Evolutionary conservation across 30 jellyfish, hydroid and myxozoan genomes (phyloP).

Genomic region (Sanderia malayensis): DNA sequence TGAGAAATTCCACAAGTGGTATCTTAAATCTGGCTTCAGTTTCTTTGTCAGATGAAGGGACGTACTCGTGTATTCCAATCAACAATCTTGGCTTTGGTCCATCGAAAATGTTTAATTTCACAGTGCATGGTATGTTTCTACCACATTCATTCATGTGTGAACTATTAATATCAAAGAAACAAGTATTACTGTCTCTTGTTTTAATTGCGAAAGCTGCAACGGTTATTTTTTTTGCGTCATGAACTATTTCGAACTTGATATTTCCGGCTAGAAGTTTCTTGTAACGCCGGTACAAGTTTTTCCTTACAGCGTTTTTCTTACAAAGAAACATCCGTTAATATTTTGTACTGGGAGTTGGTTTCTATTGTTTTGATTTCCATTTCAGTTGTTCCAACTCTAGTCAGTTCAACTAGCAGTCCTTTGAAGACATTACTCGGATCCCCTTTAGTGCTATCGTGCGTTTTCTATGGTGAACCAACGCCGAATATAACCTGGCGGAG

Average conservation of each 20-base stretch:
- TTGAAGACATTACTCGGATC: constrained; percentile 18
- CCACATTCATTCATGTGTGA: too few species aligned
- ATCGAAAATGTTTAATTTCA: constrained; percentile 2
- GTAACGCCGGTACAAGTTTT: not conserved
- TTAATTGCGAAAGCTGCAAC: not conserved
- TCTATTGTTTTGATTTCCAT: too few species aligned
- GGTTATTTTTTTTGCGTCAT: not conserved
- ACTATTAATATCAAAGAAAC: too few species aligned
- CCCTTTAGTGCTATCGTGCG: constrained; percentile 26
- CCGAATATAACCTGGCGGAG: constrained; percentile 61
- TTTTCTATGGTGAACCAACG: constrained; percentile 61
- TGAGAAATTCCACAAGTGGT: constrained; percentile 41
- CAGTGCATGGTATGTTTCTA: constrained; percentile 23
- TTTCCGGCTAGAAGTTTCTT: not conserved
- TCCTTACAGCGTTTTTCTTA: too few species aligned
- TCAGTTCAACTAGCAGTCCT: constrained; percentile 5
- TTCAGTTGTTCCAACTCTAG: constrained; percentile 38
- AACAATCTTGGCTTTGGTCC: constrained; percentile 66
- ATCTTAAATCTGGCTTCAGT: constrained; percentile 18
- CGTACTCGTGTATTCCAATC: constrained; percentile 53
- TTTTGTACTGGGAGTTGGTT: too few species aligned
- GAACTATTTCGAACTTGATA: not conserved
- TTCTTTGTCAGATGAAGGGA: constrained; percentile 34
- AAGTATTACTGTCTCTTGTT: not conserved
- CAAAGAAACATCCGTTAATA: too few species aligned